Evolutionary conservation across 1,140 invertebrate genomes (phyloP), one percentile per base, ranked within the genome.

Genomic region (Samia ricini): DNA sequence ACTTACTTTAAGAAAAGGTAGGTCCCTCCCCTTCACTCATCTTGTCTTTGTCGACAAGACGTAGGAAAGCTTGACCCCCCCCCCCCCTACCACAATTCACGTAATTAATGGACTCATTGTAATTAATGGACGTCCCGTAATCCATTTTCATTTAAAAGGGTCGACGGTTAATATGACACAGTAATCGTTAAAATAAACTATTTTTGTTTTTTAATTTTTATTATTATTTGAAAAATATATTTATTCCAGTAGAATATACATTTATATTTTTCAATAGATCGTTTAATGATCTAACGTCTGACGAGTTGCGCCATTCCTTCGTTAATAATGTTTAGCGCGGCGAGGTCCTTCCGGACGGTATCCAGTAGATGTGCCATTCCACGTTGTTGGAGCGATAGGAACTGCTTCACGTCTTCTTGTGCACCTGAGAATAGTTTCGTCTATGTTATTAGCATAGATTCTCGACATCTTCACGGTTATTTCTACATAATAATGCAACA

Each of bases 301-400:
- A 89, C 85, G 5, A 89, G 78, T 0, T 74, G 72, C 2, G 85
- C 60, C 92, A 97, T 93, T 15, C 95, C 95, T 58, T 95, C 94
- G 64, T 95, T 93, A 23, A 98, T 96, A n/a, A 95, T 93, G 88
- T 96, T 94, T 26, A 98, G 89, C 60, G 95, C 93, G 59, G 94
- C 92, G 49, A 95, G 75, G 85, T 98, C 96, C 23, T 94, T 92
- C 67, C 95, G 94, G 20, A 97, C 94, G 1, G 96, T 96, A 20
- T 95, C 93, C 55, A 97, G 94, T 1, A 98, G 88, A 70, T 97
- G 95, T 48, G 94, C 92, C 91, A 98, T 96, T 0, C 96, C 96
- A 63, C 94, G 93, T 77, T 98, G 97, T 79, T 98, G 95, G 91
- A 97, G 93, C 20, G 92, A 91, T 50, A 97, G 80, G 79, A 97